A percentile compares a stretch with the other conserved stretches of the same genome.
Evolutionary conservation across 2,797 vertebrate genomes (phyloP).

Genomic region (Selene dorsalis): DNA sequence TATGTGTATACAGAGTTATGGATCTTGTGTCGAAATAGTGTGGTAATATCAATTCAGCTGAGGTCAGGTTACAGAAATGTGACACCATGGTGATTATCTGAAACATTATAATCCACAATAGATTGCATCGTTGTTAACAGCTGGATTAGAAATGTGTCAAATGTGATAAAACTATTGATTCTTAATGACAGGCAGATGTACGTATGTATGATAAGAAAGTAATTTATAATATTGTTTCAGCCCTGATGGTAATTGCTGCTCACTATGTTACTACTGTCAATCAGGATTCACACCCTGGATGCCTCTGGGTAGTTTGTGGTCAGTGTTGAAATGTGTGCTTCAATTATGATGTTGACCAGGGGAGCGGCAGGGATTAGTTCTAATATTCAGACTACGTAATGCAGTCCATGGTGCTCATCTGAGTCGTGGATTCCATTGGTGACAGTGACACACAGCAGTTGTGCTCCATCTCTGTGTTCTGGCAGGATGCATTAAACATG

Average conservation of each 20-base stretch:
- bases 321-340: conserved; percentile 44
- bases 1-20: neutral
- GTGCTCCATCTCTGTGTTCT: conserved; percentile 69
- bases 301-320: conserved; percentile 42
- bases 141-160: conserved; percentile 6
- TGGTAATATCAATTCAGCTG: neutral
- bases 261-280: neutral
- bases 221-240: conserved; percentile 4
- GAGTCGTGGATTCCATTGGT: conserved; percentile 69
- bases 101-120: conserved; percentile 25
- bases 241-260: neutral
- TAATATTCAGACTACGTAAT: conserved; percentile 65
- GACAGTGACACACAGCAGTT: conserved; percentile 58
- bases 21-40: neutral
- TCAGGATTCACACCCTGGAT: conserved; percentile 22
- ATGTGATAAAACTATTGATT: conserved; percentile 30
- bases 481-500: conserved; percentile 60
- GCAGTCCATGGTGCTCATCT: conserved; percentile 56
- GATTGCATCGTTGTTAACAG: conserved; percentile 24
- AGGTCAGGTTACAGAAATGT: conserved; percentile 27
- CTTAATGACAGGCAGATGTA: conserved; percentile 20
- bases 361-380: conserved; percentile 56
- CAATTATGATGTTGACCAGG: conserved; percentile 50
- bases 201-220: conserved; percentile 14
- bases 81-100: conserved; percentile 29